Evolutionary conservation across 2,113 vertebrate species (phyloP).

Genomic region (Caracal caracal): DNA sequence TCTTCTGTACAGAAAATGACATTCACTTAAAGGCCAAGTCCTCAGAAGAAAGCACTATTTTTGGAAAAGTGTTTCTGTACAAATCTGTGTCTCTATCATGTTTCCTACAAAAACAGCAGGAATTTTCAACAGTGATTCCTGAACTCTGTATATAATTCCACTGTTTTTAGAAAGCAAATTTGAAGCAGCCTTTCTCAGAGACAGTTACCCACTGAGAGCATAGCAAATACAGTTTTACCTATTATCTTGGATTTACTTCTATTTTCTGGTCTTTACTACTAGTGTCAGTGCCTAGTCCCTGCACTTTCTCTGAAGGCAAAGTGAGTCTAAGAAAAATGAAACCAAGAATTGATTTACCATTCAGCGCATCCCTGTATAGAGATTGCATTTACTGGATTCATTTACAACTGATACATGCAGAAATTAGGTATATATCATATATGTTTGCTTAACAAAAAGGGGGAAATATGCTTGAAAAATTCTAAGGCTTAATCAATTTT

Average conservation of each 20-base stretch:
- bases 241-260: constrained; percentile 8
- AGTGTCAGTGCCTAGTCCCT: background rate
- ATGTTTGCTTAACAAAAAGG: background rate
- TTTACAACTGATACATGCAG: background rate
- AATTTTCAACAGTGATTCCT: background rate
- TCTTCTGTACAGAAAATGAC: background rate
- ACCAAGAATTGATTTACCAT: background rate
- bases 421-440: background rate
- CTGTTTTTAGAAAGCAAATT: background rate
- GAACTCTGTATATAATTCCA: background rate
- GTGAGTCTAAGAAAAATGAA: constrained; percentile 16
- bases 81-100: background rate
- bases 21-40: background rate
- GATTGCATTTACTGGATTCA: background rate
- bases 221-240: constrained; percentile 3
- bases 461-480: background rate
- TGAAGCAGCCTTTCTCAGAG: background rate
- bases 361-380: background rate
- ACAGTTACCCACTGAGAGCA: background rate
- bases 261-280: background rate
- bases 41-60: constrained; percentile 21
- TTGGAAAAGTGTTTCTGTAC: background rate
- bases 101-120: background rate
- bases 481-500: background rate
- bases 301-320: background rate